A percentile compares a stretch with the other conserved stretches of the same genome.
phyloP scores from a whole-genome alignment of 35 echinoderm and acorn worm genomes.

The Patiria miniata region DNA sequence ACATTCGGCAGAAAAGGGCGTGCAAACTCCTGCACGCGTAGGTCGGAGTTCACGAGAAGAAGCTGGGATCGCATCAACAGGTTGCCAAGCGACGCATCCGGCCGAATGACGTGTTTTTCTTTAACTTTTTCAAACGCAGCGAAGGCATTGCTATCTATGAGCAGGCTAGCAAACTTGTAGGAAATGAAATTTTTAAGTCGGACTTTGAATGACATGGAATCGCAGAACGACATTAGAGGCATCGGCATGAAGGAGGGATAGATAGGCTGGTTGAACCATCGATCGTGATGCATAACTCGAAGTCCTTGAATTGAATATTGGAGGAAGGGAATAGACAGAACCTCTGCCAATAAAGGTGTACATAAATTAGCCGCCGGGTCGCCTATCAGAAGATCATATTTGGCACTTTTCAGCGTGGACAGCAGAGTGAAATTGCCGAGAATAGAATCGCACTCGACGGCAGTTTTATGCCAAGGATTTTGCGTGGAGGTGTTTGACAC shows the following conservation, averaged over 20 bases:
- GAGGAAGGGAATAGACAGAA: neutral
- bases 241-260: neutral
- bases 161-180: neutral
- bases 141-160: neutral
- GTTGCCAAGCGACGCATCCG: neutral
- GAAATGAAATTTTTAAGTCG: neutral
- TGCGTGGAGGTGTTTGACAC: neutral
- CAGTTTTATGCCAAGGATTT: neutral
- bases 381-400: slow-evolving; percentile 8
- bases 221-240: neutral
- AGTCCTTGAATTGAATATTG: neutral
- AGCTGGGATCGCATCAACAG: neutral
- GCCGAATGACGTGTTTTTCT: neutral
- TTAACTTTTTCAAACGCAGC: neutral
- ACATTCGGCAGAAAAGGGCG: neutral
- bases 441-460: neutral
- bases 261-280: neutral
- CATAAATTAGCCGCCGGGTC: slow-evolving; percentile 12
- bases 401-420: neutral
- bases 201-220: neutral
- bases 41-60: neutral
- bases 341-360: neutral
- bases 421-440: neutral
- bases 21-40: neutral
- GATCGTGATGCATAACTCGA: neutral